Evolutionary conservation across 2,888 invertebrate genomes (phyloP).

Genomic region (Lobophora halterata): DNA sequence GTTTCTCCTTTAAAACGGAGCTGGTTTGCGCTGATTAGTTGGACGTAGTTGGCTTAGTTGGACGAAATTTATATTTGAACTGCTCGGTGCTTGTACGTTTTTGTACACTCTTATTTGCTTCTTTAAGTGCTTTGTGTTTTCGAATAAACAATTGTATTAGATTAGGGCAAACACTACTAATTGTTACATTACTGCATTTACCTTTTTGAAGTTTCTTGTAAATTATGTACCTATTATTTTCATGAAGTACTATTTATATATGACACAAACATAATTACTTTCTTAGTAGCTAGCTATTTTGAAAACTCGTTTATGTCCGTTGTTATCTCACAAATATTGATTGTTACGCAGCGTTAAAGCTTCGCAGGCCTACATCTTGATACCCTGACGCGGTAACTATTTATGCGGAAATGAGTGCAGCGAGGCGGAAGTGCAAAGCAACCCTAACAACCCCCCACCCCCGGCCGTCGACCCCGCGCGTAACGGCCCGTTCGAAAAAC

Average conservation of each 20-base stretch:
- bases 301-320: too few species aligned
- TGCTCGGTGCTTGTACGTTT: conserved; percentile 25
- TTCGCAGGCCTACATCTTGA: conserved; percentile 55
- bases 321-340: conserved; percentile 1
- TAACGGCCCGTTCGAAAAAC: too few species aligned
- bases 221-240: too few species aligned
- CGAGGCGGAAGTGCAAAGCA: conserved; percentile 74
- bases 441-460: conserved; percentile 56
- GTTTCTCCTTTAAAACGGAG: conserved; percentile 63
- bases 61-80: conserved; percentile 35
- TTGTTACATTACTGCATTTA: too few species aligned
- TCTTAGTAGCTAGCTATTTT: too few species aligned
- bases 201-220: too few species aligned
- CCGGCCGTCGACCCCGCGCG: conserved; percentile 69
- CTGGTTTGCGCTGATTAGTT: conserved; percentile 62
- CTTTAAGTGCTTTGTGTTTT: conserved; percentile 9
- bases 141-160: conserved; percentile 2
- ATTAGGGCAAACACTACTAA: too few species aligned
- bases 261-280: too few species aligned
- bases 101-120: conserved; percentile 9
- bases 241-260: too few species aligned
- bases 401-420: conserved; percentile 78
- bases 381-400: conserved; percentile 58
- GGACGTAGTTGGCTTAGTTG: conserved; percentile 33
- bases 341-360: conserved; percentile 6